Evolutionary conservation across 2,113 vertebrate genomes (phyloP).

Genomic region (Ophiodon elongatus): DNA sequence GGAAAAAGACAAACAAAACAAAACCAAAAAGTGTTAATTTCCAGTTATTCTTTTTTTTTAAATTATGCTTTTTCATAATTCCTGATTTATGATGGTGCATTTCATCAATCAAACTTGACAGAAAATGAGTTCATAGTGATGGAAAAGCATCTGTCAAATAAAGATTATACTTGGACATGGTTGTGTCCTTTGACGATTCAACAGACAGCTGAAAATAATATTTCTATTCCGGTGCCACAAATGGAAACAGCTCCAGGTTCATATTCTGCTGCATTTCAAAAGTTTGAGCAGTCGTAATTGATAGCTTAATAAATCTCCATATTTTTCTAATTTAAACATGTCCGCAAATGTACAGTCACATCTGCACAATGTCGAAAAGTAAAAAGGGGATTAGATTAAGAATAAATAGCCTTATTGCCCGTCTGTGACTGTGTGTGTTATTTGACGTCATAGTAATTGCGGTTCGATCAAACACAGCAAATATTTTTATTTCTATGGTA

Average conservation of each 20-base stretch:
- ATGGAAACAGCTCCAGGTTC: neutral
- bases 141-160: neutral
- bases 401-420: neutral
- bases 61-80: neutral
- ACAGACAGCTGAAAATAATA: neutral
- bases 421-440: neutral
- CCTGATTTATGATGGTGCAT: neutral
- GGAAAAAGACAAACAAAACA: too few relatives aligned
- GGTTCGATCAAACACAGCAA: neutral
- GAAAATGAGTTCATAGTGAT: neutral
- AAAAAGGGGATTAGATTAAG: neutral
- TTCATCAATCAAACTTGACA: too few relatives aligned
- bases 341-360: neutral
- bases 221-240: neutral
- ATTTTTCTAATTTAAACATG: neutral
- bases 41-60: neutral
- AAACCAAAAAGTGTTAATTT: too few relatives aligned
- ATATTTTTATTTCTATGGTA: slow-evolving; percentile 1
- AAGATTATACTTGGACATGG: neutral
- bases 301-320: neutral
- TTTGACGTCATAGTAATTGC: neutral
- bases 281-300: neutral
- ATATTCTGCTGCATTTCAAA: neutral
- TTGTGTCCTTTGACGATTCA: neutral
- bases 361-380: neutral